Conservation (phyloP, 1,140 invertebrate species). For the Camponotus pennsylvanicus region DNA sequence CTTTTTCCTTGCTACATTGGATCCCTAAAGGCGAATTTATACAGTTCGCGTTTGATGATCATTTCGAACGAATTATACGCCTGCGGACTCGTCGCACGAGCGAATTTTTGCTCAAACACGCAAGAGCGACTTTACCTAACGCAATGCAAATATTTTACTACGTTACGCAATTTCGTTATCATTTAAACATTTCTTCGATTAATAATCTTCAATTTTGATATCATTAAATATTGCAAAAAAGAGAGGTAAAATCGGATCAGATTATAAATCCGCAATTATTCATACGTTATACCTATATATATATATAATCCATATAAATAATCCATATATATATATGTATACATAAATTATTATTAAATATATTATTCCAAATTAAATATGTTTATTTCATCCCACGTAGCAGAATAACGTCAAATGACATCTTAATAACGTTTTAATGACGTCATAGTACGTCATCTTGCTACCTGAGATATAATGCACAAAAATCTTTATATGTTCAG, state of each 20-base stretch:
- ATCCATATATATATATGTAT: not conserved
- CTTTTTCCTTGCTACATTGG: not conserved
- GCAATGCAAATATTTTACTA: conserved; percentile 33
- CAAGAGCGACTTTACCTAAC: conserved; percentile 14
- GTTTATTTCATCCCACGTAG: no score
- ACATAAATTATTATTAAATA: no score
- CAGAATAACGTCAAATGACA: no score
- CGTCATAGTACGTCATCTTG: no score
- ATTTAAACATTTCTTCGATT: no score
- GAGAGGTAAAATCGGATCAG: not conserved
- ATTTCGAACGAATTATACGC: conserved; percentile 20
- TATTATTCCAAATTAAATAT: not conserved
- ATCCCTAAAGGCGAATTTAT: conserved; percentile 20
- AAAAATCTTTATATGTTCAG: conserved; percentile 6
- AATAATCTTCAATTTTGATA: not conserved
- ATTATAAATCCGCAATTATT: not conserved
- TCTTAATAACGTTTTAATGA: no score
- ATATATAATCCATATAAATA: not conserved
- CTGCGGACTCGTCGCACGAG: not conserved
- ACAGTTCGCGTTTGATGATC: conserved; percentile 13
- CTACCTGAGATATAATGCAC: not conserved
- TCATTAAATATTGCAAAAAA: conserved; percentile 31
- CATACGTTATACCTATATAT: not conserved
- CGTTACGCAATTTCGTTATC: not conserved
- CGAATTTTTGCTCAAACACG: conserved; percentile 17